Base-by-base conservation (phyloP, 37 sponge, comb jelly and placozoan genomes). In the Axinella damicornis region DNA sequence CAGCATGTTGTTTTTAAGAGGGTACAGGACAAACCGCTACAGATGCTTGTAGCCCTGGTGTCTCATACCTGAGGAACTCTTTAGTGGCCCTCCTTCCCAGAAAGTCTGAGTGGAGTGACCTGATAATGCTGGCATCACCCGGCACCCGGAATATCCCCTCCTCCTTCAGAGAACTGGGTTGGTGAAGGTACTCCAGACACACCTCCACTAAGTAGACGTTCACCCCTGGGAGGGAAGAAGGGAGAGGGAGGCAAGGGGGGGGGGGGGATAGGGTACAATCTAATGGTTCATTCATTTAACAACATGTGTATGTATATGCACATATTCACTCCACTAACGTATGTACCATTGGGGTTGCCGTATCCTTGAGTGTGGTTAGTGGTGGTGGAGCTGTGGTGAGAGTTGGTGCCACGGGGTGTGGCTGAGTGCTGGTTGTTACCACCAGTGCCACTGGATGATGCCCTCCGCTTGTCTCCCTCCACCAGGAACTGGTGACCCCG, bases 81-180 rank as follows among this genome's bases (percentile, higher is more conserved):
- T 68, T 75, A 15, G 74, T 59, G 13, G 32, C 64, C 33, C 39
- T 83, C 2, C 34, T 64, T 38, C 86, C 69, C 53, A 53, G 28
- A 25, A 89, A 92, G 33, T 79, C 82, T 11, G 82, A 69, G 28
- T 89, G 85, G 36, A 89, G 55, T 22, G 73, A 52, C 77, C 53
- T 84, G 40, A 92, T 80, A 64, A 78, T 34, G 20, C 54, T 66
- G 6, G 31, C 52, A 57, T 92, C 93, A 24, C 93, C 93, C 55
- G 93, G 61, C 31, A 92, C 89, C 22, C 93, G 85, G 54, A 92
- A 92, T n/a, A 92, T 34, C 13, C 93, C 93, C 63, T 92, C 93
- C 40, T 92, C 93, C 71, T 86, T 83, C 66, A 89, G 64, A 19
- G 93, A 89, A 11, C 67, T 18, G 1, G 89, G 89, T 54, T 80